Conservation (phyloP, 2,797 vertebrate genomes). For the Rhinophrynus dorsalis region DNA sequence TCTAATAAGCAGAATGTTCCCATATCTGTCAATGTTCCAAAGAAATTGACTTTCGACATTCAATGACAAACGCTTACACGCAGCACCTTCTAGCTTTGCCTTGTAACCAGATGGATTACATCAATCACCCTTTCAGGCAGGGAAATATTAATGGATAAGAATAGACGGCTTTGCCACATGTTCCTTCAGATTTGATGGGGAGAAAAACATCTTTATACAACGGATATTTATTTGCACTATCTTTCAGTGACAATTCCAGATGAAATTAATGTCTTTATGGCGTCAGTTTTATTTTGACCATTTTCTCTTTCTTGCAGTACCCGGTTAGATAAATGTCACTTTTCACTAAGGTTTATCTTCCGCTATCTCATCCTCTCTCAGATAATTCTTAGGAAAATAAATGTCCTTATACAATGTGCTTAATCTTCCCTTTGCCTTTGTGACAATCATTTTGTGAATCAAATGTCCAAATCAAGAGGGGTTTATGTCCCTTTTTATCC, state of each 20-base stretch:
- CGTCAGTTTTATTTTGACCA: slow-evolving; percentile 18
- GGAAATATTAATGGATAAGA: slow-evolving; percentile 50
- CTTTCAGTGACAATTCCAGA: slow-evolving; percentile 28
- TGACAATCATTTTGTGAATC: slow-evolving; percentile 25
- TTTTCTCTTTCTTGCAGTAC: background rate
- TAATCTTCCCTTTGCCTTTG: slow-evolving; percentile 19
- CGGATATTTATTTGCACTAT: slow-evolving; percentile 43
- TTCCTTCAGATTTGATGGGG: slow-evolving; percentile 1
- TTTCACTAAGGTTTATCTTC: slow-evolving; percentile 32
- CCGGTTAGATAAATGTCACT: slow-evolving; percentile 42
- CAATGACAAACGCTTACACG: slow-evolving; percentile 64
- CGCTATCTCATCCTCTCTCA: slow-evolving; percentile 23
- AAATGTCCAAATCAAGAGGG: slow-evolving; percentile 21
- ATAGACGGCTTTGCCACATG: slow-evolving; percentile 9
- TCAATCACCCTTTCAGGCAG: slow-evolving; percentile 58
- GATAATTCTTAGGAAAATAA: slow-evolving; percentile 35
- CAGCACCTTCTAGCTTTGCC: slow-evolving; percentile 56
- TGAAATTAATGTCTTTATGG: slow-evolving; percentile 25
- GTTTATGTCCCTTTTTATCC: slow-evolving; percentile 20
- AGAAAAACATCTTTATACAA: slow-evolving; percentile 27
- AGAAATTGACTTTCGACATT: slow-evolving; percentile 59
- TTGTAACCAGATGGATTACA: slow-evolving; percentile 62
- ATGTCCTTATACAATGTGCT: slow-evolving; percentile 6
- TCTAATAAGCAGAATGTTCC: slow-evolving; percentile 21
- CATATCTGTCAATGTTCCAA: slow-evolving; percentile 15